Conservation (phyloP, 2,888 invertebrate species). For the Pandemis corylana region DNA sequence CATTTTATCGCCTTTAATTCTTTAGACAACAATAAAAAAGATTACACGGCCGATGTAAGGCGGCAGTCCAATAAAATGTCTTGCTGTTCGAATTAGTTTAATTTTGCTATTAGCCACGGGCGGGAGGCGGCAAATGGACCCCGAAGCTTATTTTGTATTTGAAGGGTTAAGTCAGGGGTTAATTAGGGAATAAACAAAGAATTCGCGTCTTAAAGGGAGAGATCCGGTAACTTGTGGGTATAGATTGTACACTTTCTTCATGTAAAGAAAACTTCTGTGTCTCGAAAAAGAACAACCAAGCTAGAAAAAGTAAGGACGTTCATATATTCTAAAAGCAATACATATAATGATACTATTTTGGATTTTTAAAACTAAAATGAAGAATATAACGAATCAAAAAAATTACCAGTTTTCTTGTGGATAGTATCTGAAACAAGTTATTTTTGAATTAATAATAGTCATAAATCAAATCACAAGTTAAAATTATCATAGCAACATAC, state of each 20-base stretch:
- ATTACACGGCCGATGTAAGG: conserved; percentile 71
- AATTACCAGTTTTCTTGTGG: conserved; percentile 82
- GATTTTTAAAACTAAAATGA: background rate
- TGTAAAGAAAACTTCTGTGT: too few relatives aligned
- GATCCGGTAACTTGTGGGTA: background rate
- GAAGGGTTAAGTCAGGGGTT: conserved; percentile 51
- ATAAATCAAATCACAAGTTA: conserved; percentile 21
- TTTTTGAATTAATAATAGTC: conserved; percentile 61
- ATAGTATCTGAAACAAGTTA: conserved; percentile 83
- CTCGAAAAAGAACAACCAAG: too few relatives aligned
- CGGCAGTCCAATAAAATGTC: conserved; percentile 67
- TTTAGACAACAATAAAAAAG: conserved; percentile 53
- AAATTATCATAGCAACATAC: background rate
- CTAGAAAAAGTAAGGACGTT: too few relatives aligned
- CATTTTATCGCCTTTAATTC: background rate
- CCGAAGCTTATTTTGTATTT: conserved; percentile 51
- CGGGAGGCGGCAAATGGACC: conserved; percentile 74
- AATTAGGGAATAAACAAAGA: background rate
- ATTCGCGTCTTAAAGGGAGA: background rate
- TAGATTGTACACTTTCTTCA: too few relatives aligned
- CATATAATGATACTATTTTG: too few relatives aligned
- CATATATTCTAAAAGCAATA: too few relatives aligned
- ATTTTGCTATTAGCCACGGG: conserved; percentile 77
- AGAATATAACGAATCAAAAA: conserved; percentile 4
- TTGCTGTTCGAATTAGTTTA: conserved; percentile 72